Conservation (phyloP, 2,888 invertebrate species). For the Smittia aterrima region DNA sequence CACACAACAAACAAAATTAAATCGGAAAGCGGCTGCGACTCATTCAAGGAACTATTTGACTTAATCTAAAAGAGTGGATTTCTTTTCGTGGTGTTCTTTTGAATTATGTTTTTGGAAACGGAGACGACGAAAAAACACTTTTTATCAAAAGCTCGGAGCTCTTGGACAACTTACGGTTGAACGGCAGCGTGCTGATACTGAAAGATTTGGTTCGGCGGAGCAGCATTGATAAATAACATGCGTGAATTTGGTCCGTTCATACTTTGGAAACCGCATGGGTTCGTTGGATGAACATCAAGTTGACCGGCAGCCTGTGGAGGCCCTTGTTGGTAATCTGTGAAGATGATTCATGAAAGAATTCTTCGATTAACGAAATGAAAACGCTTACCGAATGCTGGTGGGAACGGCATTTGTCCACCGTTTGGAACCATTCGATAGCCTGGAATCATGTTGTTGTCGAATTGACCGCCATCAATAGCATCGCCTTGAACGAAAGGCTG, state of each 20-base stretch:
- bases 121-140: slow-evolving; percentile 36
- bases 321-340: slow-evolving; percentile 31
- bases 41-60: slow-evolving; percentile 8
- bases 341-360: not conserved
- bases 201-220: slow-evolving; percentile 2
- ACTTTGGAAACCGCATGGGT: slow-evolving; percentile 28
- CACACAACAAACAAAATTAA: not conserved
- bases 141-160: slow-evolving; percentile 14
- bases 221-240: slow-evolving; percentile 24
- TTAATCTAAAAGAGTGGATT: slow-evolving; percentile 14
- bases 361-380: not conserved
- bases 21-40: not conserved
- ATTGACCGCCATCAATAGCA: slow-evolving; percentile 33
- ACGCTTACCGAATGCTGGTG: slow-evolving; percentile 31
- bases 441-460: slow-evolving; percentile 32
- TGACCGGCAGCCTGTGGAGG: slow-evolving; percentile 23
- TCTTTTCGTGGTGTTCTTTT: not conserved
- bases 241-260: slow-evolving; percentile 20
- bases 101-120: slow-evolving; percentile 19
- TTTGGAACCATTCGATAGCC: slow-evolving; percentile 35
- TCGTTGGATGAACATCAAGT: slow-evolving; percentile 11
- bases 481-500: slow-evolving; percentile 29
- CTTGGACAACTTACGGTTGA: slow-evolving; percentile 36
- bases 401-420: slow-evolving; percentile 6
- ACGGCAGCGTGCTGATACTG: slow-evolving; percentile 34